Evolutionary conservation across 2,888 invertebrate genomes (phyloP).

Genomic region (Tortrix viridana): DNA sequence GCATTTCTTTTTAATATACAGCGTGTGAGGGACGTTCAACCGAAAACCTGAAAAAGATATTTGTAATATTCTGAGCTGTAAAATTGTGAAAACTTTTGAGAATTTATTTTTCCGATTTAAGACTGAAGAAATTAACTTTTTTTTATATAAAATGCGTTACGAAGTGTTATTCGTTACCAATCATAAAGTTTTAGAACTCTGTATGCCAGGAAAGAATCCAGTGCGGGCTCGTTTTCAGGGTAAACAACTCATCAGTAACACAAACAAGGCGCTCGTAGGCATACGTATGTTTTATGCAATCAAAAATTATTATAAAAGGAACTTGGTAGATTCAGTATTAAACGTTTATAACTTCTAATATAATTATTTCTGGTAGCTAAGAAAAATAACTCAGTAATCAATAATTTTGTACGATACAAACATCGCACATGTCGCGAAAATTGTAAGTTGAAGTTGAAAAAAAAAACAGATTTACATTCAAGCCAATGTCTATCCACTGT

Average conservation of each 20-base stretch:
- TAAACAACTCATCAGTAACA: constrained; percentile 33
- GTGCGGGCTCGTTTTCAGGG: constrained; percentile 30
- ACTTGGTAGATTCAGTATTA: neutral
- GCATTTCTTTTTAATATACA: neutral
- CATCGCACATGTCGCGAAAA: no score
- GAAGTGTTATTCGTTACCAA: neutral
- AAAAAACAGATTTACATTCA: no score
- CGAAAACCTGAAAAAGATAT: neutral
- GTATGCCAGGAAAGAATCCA: constrained; percentile 3
- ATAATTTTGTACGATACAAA: no score
- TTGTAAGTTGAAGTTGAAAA: no score
- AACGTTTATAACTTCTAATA: no score
- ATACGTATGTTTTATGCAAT: constrained; percentile 8
- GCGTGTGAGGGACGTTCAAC: neutral
- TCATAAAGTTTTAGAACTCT: constrained; percentile 5
- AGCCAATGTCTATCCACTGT: no score
- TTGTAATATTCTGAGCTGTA: no score
- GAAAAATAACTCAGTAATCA: no score
- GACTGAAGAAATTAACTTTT: no score
- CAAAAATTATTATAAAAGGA: neutral
- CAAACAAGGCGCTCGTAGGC: constrained; percentile 20
- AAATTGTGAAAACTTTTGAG: no score
- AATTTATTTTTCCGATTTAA: no score
- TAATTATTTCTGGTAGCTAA: no score
- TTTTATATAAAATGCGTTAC: neutral